Conservation (phyloP, 2,113 vertebrate genomes). For the Phodopus roborovskii region DNA sequence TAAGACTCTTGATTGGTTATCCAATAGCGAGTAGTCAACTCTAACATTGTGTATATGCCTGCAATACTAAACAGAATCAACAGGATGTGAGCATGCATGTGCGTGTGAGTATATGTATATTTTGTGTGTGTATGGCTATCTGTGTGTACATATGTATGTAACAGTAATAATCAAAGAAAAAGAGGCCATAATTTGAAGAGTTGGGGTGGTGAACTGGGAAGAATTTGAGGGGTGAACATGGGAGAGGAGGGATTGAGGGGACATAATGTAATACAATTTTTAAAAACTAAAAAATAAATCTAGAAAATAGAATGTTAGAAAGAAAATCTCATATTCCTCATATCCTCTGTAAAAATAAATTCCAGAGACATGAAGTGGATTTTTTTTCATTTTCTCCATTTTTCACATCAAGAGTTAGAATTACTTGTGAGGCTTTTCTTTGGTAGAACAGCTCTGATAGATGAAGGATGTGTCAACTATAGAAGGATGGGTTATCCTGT, state of each 20-base stretch:
- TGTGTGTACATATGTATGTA: neutral
- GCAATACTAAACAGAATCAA: neutral
- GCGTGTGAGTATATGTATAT: neutral
- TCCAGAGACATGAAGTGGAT: neutral
- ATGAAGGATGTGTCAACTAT: neutral
- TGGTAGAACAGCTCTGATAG: neutral
- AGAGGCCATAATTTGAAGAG: neutral
- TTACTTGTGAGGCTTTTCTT: neutral
- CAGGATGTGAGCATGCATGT: neutral
- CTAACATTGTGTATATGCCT: too few species aligned
- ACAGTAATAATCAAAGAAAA: neutral
- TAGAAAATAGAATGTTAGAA: constrained; percentile 11
- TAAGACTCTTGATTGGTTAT: neutral
- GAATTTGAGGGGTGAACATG: neutral
- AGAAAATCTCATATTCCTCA: neutral
- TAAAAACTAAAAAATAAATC: neutral
- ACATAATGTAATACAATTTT: neutral
- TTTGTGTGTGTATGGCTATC: fast-evolving
- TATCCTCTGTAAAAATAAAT: constrained; percentile 13
- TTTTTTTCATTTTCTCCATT: neutral
- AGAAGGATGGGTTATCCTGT: neutral
- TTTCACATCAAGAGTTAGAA: neutral
- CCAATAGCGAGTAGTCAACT: neutral
- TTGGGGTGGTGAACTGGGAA: neutral
- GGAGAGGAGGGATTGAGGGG: neutral